phyloP scores from a whole-genome alignment of 2,113 vertebrate genomes.

The Misgurnus anguillicaudatus region DNA sequence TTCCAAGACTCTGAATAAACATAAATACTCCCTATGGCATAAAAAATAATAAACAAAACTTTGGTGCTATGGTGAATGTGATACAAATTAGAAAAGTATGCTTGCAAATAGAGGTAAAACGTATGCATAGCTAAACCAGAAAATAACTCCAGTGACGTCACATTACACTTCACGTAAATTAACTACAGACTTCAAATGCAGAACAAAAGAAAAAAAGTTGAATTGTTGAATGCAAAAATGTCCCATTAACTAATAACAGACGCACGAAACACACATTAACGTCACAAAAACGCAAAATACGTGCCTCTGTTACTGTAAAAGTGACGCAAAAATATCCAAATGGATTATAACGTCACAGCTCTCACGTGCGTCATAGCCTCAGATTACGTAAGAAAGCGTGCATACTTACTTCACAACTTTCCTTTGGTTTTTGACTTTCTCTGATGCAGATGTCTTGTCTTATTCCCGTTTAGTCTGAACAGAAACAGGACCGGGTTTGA shows the following conservation, averaged over 20 bases:
- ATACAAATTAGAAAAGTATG: too few species aligned
- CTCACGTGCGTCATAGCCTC: neutral
- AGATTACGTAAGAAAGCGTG: neutral
- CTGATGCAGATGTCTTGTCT: slow-evolving; percentile 14
- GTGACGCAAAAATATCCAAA: slow-evolving; percentile 29
- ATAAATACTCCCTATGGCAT: too few species aligned
- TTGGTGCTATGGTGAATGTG: too few species aligned
- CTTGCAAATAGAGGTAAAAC: too few species aligned
- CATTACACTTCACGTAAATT: neutral
- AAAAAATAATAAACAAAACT: too few species aligned
- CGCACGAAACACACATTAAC: neutral
- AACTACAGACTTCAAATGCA: slow-evolving; percentile 55
- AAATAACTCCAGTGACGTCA: neutral
- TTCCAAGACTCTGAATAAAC: neutral
- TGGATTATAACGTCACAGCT: too few species aligned
- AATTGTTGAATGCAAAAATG: neutral
- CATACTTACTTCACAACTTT: slow-evolving; percentile 15
- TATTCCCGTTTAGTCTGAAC: slow-evolving; percentile 2
- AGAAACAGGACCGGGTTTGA: slow-evolving; percentile 29
- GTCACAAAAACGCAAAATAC: neutral
- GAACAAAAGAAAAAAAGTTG: slow-evolving; percentile 10
- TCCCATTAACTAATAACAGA: neutral
- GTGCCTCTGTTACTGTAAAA: neutral
- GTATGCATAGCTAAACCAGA: too few species aligned
- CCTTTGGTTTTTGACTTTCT: neutral